These are phyloP conservation scores for Riparia riparia DNA, from an alignment of 2,113 vertebrate species.

Conservation along the genomic window DNA sequence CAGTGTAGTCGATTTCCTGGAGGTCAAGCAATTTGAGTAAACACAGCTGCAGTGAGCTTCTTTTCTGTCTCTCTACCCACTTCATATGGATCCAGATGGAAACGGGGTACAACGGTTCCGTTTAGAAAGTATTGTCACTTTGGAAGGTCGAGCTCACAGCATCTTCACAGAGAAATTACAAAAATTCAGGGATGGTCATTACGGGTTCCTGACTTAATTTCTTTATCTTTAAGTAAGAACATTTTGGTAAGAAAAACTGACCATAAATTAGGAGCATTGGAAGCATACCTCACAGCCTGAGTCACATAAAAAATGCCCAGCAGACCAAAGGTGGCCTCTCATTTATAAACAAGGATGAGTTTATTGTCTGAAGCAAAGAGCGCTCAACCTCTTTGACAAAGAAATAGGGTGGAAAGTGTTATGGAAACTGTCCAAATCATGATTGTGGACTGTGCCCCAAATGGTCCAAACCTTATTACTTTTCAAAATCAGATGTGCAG, in stretches of 20 bases:
- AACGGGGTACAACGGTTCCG: background rate
- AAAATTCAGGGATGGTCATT: background rate
- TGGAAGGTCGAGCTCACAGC: background rate
- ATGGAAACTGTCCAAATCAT: background rate
- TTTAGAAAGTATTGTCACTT: background rate
- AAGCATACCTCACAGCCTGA: background rate
- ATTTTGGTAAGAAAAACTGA: background rate
- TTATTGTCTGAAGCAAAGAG: background rate
- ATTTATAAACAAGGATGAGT: background rate
- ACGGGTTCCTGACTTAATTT: background rate
- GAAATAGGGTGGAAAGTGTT: background rate
- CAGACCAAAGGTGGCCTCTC: accelerated
- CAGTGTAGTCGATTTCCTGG: background rate
- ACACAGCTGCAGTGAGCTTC: slow-evolving; percentile 1
- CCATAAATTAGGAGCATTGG: background rate
- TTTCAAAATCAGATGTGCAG: background rate
- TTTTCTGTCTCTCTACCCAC: background rate
- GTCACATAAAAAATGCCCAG: background rate
- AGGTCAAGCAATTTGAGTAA: background rate
- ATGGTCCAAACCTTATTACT: background rate
- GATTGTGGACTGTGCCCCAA: background rate
- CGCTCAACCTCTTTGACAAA: background rate
- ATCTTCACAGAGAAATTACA: background rate
- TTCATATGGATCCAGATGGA: background rate
- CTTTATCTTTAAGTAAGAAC: background rate